Evolutionary conservation across 2,888 invertebrate genomes (phyloP).

Genomic region (Tortricodes alternella): DNA sequence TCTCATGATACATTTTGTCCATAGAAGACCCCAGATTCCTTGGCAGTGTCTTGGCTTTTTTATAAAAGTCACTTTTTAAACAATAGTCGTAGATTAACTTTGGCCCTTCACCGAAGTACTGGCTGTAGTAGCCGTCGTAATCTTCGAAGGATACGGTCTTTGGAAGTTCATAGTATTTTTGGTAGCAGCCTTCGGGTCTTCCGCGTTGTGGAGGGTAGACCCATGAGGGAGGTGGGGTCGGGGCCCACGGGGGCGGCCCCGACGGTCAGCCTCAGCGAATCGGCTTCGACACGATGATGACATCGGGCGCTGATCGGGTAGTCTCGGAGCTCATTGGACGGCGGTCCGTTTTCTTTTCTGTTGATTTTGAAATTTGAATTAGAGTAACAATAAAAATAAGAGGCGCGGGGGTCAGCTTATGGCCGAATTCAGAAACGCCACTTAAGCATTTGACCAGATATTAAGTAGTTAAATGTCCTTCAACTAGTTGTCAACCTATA

Average conservation of each 20-base stretch:
- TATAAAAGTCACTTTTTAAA: slow-evolving; percentile 69
- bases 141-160: slow-evolving; percentile 64
- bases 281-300: slow-evolving; percentile 87
- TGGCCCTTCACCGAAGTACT: slow-evolving; percentile 67
- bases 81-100: slow-evolving; percentile 69
- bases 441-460: no score
- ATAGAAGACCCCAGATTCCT: slow-evolving; percentile 66
- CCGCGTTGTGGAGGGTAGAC: slow-evolving; percentile 54
- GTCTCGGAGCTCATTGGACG: slow-evolving; percentile 91
- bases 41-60: slow-evolving; percentile 66
- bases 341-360: slow-evolving; percentile 76
- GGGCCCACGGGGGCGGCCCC: slow-evolving; percentile 79
- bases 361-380: neutral
- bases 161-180: slow-evolving; percentile 53
- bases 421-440: no score
- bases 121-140: slow-evolving; percentile 68
- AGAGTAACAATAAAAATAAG: no score
- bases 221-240: slow-evolving; percentile 66
- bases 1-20: slow-evolving; percentile 58
- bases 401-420: no score
- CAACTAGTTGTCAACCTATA: no score
- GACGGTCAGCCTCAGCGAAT: slow-evolving; percentile 79
- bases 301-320: slow-evolving; percentile 94
- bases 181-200: slow-evolving; percentile 65
- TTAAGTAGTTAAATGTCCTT: no score